Conservation (phyloP, 1,140 invertebrate species). For the Bombus terrestris region DNA sequence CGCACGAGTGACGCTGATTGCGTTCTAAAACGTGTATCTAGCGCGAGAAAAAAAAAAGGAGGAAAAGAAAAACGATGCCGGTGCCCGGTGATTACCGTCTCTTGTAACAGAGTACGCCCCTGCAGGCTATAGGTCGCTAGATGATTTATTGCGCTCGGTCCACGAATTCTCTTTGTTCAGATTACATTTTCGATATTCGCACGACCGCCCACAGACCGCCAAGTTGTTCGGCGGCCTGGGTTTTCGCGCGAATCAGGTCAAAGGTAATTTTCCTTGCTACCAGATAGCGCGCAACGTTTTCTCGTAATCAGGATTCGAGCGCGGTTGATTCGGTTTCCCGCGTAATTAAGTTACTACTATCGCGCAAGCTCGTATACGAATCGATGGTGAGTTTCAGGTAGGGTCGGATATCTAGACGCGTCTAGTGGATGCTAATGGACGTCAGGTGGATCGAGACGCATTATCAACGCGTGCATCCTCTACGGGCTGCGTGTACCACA, state of each 20-base stretch:
- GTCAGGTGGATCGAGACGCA: conserved; percentile 71
- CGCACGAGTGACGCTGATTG: conserved; percentile 70
- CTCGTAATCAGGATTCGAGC: not conserved
- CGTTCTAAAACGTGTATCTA: conserved; percentile 66
- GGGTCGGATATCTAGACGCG: conserved; percentile 62
- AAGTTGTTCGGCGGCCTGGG: not conserved
- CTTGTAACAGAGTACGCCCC: conserved; percentile 60
- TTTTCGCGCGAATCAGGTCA: not conserved
- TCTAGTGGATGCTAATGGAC: conserved; percentile 71
- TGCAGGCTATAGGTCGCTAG: conserved; percentile 57
- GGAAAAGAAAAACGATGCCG: conserved; percentile 38
- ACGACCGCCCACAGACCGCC: not conserved
- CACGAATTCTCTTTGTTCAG: conserved; percentile 54
- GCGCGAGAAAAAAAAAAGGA: conserved; percentile 56
- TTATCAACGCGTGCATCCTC: conserved; percentile 54
- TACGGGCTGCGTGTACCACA: conserved; percentile 42
- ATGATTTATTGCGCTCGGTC: conserved; percentile 62
- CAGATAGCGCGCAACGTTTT: not conserved
- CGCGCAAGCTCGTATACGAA: conserved; percentile 3
- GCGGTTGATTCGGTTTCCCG: not conserved
- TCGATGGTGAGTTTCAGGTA: not conserved
- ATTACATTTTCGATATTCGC: conserved; percentile 39
- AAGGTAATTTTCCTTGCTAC: not conserved
- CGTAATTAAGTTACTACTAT: conserved; percentile 20
- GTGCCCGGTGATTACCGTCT: conserved; percentile 58